Evolutionary conservation across 92 coral and sea anemone genomes (phyloP), one percentile per base, ranked within the genome.

Genomic region (Scolanthus callimorphus): DNA sequence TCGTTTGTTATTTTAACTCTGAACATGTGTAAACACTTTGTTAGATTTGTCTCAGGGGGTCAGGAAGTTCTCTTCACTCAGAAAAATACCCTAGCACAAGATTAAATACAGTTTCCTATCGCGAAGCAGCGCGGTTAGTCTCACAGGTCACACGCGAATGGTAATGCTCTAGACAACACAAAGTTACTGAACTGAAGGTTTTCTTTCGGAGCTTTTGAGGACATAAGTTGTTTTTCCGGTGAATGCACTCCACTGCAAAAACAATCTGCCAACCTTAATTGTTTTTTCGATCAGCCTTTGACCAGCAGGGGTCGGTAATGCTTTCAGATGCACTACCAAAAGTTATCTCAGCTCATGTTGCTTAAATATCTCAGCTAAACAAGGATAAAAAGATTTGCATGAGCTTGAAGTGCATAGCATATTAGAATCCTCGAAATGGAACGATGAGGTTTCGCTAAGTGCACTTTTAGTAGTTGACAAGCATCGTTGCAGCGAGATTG

Each of bases 201-300:
- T 34, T 6, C 43, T 34, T 34, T 34, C 43, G 43, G 43, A 34
- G 43, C 15, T 6, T 34, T 34, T 34, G 43, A 34, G 43, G 15
- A 34, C 43, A 15, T 15, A 21, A 6, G 12, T 46, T 46, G 22
- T 46, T 57, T 68, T 56, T 46, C 65, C 45, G 75, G 46, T 56
- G 26, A 25, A 63, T n/a, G 48, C 26, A 15, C 51, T 65, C 15
- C 20, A n/a, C 61, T 51, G 52, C 55, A n/a, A 24, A 67, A 67
- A 67, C 46, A 56, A 57, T 44, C 56, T 27, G 47, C 9, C 29
- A 31, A n/a, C n/a, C 48, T 3, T 27, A 47, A 68, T 68, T 68
- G 75, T 68, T 68, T 68, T 68, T 68, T 8, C 75, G 23, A 68
- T 68, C 65, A 68, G 41, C 75, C 44, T 44, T 20, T 50, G 27